Conservation (phyloP, 1,140 invertebrate species). For the Drosophila sulfurigaster region DNA sequence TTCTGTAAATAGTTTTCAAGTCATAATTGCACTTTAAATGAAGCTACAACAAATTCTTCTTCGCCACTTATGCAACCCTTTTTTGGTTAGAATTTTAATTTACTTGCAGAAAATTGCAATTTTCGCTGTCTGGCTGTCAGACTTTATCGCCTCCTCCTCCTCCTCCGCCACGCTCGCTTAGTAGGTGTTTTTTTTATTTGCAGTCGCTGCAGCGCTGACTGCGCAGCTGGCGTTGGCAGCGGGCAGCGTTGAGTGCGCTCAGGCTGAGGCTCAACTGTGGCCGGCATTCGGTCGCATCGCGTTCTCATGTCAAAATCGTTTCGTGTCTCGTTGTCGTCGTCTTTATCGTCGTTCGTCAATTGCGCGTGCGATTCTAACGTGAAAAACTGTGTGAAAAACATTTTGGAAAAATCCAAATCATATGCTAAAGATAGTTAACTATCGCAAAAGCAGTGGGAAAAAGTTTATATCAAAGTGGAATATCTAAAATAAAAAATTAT, state of each 20-base stretch:
- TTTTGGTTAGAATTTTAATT: slow-evolving; percentile 23
- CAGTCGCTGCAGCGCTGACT: slow-evolving; percentile 9
- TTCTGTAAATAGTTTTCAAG: slow-evolving; percentile 29
- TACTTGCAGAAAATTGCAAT: slow-evolving; percentile 71
- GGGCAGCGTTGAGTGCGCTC: slow-evolving; percentile 47
- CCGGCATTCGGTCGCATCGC: slow-evolving; percentile 80
- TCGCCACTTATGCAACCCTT: slow-evolving; percentile 55
- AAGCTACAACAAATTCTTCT: not conserved
- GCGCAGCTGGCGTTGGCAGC: slow-evolving; percentile 34
- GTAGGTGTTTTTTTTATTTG: slow-evolving; percentile 3
- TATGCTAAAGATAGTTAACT: slow-evolving; percentile 1
- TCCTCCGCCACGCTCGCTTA: not conserved
- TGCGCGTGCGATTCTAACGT: slow-evolving; percentile 43
- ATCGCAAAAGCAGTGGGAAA: not conserved
- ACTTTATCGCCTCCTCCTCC: slow-evolving; percentile 23
- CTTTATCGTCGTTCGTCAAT: slow-evolving; percentile 11
- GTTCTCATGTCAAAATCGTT: slow-evolving; percentile 78
- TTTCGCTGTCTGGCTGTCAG: slow-evolving; percentile 23
- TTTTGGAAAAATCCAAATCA: slow-evolving; percentile 11
- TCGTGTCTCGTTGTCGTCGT: slow-evolving; percentile 24
- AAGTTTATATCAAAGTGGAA: not conserved
- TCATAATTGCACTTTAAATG: not conserved
- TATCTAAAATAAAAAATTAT: not conserved
- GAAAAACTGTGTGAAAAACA: slow-evolving; percentile 11
- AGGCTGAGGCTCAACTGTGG: slow-evolving; percentile 53